Conservation (phyloP, 2,113 vertebrate genomes). For the Asarcornis scutulata region DNA sequence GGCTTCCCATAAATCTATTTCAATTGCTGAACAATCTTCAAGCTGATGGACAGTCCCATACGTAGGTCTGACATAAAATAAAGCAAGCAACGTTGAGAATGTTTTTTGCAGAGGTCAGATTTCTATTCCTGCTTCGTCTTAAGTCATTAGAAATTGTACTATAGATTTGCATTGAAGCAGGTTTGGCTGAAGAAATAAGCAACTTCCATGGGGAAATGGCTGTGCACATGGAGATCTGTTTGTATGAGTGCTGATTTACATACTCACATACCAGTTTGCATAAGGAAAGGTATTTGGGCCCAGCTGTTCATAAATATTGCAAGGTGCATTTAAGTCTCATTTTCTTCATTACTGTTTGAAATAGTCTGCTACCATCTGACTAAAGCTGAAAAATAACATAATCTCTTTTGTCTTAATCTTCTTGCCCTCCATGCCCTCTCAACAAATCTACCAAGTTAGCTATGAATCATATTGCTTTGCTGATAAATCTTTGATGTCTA, state of each 20-base stretch:
- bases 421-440: background rate
- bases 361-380: background rate
- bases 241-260: background rate
- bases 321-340: background rate
- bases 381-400: background rate
- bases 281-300: background rate
- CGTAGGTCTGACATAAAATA: background rate
- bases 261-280: background rate
- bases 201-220: background rate
- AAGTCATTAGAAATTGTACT: background rate
- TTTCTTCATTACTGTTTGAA: background rate
- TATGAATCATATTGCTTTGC: background rate
- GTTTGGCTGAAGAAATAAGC: background rate
- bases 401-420: background rate
- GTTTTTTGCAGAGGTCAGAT: background rate
- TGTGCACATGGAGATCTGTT: background rate
- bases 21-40: background rate
- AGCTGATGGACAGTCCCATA: background rate
- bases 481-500: background rate
- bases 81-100: background rate
- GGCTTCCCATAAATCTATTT: background rate
- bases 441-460: background rate
- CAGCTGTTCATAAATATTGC: background rate
- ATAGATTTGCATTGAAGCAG: conserved; percentile 1
- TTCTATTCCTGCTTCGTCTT: background rate